Evolutionary conservation across 2,888 invertebrate species (phyloP).

Genomic region (Pandemis corylana): DNA sequence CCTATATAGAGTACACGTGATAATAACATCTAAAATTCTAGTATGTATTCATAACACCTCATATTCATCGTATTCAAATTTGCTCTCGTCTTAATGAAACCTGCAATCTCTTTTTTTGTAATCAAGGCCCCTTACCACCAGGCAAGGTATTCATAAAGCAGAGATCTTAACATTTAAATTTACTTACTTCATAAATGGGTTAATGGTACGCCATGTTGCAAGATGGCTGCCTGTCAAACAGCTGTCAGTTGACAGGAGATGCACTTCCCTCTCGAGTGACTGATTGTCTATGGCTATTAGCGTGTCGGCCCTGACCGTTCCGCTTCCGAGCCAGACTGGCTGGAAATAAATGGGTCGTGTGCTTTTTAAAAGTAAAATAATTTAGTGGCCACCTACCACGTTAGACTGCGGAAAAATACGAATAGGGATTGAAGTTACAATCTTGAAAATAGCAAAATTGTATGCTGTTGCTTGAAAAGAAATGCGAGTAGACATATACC

Average conservation of each 20-base stretch:
- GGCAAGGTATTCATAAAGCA: too few species aligned
- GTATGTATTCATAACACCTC: too few species aligned
- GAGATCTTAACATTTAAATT: not conserved
- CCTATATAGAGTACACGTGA: too few species aligned
- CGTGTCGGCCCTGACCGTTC: conserved; percentile 38
- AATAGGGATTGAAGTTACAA: too few species aligned
- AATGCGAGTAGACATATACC: too few species aligned
- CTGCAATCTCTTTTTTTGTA: not conserved
- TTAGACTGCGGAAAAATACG: not conserved
- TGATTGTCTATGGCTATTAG: conserved; percentile 34
- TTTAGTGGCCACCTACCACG: conserved; percentile 16
- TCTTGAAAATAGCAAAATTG: too few species aligned
- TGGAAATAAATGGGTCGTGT: conserved; percentile 6
- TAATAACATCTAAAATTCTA: too few species aligned
- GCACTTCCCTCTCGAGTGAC: conserved; percentile 33
- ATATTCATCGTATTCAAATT: too few species aligned
- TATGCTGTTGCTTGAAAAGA: too few species aligned
- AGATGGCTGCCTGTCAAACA: conserved; percentile 49
- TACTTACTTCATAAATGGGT: conserved; percentile 41
- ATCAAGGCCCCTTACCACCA: not conserved
- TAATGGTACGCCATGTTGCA: conserved; percentile 49
- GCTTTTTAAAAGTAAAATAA: not conserved
- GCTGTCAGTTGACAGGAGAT: conserved; percentile 45
- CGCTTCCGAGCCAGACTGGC: conserved; percentile 12
- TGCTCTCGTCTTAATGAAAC: too few species aligned